These are phyloP conservation scores for Saturnia japonica DNA, from an alignment of 2,888 invertebrate genomes.

Conservation along the genomic window DNA sequence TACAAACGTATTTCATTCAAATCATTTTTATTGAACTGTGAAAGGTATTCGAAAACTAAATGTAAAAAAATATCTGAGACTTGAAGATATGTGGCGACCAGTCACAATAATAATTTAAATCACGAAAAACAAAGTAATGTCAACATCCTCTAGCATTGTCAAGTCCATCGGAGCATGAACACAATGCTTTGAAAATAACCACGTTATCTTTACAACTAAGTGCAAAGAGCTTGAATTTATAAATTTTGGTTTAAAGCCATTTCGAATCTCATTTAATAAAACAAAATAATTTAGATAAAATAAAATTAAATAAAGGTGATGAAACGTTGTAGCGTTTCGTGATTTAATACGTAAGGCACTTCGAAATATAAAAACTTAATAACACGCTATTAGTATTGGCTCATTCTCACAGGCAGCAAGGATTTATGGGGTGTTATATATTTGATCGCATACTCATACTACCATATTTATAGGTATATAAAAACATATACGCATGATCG, in stretches of 20 bases:
- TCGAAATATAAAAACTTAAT: background rate
- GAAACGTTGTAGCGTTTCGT: background rate
- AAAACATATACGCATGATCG: slow-evolving; percentile 15
- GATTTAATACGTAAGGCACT: background rate
- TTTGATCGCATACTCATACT: slow-evolving; percentile 21
- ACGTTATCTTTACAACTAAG: slow-evolving; percentile 28
- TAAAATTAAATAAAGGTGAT: background rate
- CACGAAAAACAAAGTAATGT: slow-evolving; percentile 34
- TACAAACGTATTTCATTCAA: slow-evolving; percentile 13
- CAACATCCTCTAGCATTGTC: slow-evolving; percentile 30
- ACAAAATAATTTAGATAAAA: background rate
- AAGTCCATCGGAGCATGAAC: slow-evolving; percentile 35
- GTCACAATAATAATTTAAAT: slow-evolving; percentile 19
- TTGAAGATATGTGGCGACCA: background rate
- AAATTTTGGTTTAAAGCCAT: slow-evolving; percentile 3
- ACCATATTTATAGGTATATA: slow-evolving; percentile 11
- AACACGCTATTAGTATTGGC: background rate
- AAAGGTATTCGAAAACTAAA: background rate
- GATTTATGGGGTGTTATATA: slow-evolving; percentile 27
- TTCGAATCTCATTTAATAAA: background rate
- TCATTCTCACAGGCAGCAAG: background rate
- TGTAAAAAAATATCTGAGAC: background rate
- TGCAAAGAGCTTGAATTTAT: slow-evolving; percentile 14
- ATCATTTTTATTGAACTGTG: slow-evolving; percentile 27
- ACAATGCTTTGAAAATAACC: slow-evolving; percentile 40